Evolutionary conservation across 2,797 vertebrate species (phyloP).

Genomic region (Hephaestus fuliginosus): DNA sequence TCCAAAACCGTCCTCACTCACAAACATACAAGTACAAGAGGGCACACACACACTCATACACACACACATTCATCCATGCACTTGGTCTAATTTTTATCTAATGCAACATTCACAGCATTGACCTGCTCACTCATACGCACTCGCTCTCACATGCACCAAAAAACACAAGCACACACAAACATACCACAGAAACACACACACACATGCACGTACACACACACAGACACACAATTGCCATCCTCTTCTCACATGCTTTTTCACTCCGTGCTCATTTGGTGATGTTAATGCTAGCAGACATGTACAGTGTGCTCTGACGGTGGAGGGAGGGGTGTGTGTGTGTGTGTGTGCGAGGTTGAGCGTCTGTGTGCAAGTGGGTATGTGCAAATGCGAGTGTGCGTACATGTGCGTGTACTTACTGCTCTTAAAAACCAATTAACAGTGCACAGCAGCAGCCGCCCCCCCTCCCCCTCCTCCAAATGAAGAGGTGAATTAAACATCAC

Average conservation of each 20-base stretch:
- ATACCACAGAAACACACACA: constrained; percentile 16
- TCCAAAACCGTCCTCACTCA: neutral
- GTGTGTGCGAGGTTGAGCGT: constrained; percentile 22
- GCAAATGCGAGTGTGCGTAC: constrained; percentile 26
- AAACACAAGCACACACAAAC: constrained; percentile 42
- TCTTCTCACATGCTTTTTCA: constrained; percentile 70
- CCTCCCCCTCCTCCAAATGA: constrained; percentile 65
- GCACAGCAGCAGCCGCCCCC: constrained; percentile 60
- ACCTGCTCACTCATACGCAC: constrained; percentile 62
- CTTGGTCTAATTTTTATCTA: constrained; percentile 60
- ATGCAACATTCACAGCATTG: constrained; percentile 66
- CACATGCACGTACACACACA: constrained; percentile 3
- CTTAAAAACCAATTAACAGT: constrained; percentile 85
- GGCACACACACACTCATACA: neutral
- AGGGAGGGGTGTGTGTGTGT: constrained; percentile 40
- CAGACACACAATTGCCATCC: constrained; percentile 41
- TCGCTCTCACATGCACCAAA: constrained; percentile 51
- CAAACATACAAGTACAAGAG: constrained; percentile 20
- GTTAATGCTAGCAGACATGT: constrained; percentile 78
- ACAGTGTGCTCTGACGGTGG: constrained; percentile 74
- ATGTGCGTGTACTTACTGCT: constrained; percentile 75
- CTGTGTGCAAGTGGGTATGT: constrained; percentile 28
- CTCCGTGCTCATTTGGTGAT: constrained; percentile 78
- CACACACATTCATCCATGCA: constrained; percentile 30
- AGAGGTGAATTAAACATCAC: constrained; percentile 85